phyloP scores from a whole-genome alignment of 2,797 vertebrate species.

The Botia kubotai region DNA sequence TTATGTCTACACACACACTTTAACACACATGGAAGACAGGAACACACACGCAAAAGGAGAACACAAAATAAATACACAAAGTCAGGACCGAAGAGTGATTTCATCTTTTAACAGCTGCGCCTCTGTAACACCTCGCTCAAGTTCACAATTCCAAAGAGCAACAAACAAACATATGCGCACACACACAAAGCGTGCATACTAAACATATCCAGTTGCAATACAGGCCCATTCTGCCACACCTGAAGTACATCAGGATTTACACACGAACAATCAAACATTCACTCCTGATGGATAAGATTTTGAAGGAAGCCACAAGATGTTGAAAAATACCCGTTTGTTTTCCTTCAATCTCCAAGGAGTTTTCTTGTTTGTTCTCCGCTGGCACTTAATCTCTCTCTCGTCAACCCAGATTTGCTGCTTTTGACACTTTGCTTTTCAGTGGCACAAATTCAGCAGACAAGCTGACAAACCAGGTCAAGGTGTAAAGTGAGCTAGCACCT shows the following conservation, averaged over 20 bases:
- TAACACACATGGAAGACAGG: conserved; percentile 49
- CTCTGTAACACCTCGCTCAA: conserved; percentile 23
- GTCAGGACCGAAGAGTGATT: conserved; percentile 70
- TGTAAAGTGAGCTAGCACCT: conserved; percentile 55
- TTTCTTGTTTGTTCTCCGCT: conserved; percentile 39
- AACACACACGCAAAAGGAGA: conserved; percentile 51
- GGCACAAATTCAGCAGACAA: conserved; percentile 45
- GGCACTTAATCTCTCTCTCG: conserved; percentile 34
- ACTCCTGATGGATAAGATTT: conserved; percentile 29
- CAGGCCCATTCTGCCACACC: conserved; percentile 31
- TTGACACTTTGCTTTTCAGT: conserved; percentile 44
- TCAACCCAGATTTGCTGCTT: conserved; percentile 43
- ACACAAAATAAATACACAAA: conserved; percentile 66
- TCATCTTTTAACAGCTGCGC: conserved; percentile 74
- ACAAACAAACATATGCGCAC: conserved; percentile 21
- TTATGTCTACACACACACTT: conserved; percentile 68
- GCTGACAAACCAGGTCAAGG: conserved; percentile 51
- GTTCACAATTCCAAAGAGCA: conserved; percentile 12
- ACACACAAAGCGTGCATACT: conserved; percentile 27
- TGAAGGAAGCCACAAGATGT: conserved; percentile 1
- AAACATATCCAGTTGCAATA: conserved; percentile 22
- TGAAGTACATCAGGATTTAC: conserved; percentile 2
- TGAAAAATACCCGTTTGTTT: conserved; percentile 29
- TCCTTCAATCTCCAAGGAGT: conserved; percentile 20
- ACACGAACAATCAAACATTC: conserved; percentile 29